Conservation (phyloP, 1,140 invertebrate species). For the Musca domestica region DNA sequence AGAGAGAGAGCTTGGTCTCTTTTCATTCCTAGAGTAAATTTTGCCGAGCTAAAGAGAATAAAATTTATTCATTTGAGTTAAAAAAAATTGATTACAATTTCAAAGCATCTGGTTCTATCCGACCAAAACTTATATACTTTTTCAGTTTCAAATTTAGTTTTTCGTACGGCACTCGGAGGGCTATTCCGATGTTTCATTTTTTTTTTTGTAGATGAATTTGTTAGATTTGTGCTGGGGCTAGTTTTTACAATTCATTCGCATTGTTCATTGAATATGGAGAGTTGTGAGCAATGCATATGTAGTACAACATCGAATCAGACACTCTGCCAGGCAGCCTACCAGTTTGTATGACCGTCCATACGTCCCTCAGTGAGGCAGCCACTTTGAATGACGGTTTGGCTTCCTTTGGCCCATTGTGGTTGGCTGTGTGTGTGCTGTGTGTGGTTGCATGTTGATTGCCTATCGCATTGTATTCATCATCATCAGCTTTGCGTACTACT, state of each 20-base stretch:
- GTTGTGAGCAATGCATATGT: background rate
- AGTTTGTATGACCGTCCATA: too few relatives aligned
- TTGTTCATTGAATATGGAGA: background rate
- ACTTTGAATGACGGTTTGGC: background rate
- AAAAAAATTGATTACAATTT: too few relatives aligned
- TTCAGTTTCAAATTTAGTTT: too few relatives aligned
- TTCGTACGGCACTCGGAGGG: background rate
- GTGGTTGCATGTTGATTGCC: constrained; percentile 22
- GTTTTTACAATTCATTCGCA: background rate
- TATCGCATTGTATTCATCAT: background rate
- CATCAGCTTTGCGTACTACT: background rate
- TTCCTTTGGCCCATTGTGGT: constrained; percentile 8
- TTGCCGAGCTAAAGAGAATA: too few relatives aligned
- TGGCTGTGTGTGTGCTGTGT: constrained; percentile 1
- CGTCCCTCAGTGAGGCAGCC: too few relatives aligned
- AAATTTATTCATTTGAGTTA: too few relatives aligned
- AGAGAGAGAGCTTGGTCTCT: too few relatives aligned
- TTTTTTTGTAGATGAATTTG: background rate
- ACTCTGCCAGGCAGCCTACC: background rate
- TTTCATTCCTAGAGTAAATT: too few relatives aligned
- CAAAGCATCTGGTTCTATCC: too few relatives aligned
- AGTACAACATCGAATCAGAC: background rate
- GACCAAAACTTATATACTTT: too few relatives aligned
- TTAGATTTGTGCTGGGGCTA: background rate
- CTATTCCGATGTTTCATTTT: background rate